Percentiles rank a stretch among this genome's conserved stretches.
Evolutionary conservation across 2,888 invertebrate genomes (phyloP).

Genomic region (Heteromyza rotundicornis): DNA sequence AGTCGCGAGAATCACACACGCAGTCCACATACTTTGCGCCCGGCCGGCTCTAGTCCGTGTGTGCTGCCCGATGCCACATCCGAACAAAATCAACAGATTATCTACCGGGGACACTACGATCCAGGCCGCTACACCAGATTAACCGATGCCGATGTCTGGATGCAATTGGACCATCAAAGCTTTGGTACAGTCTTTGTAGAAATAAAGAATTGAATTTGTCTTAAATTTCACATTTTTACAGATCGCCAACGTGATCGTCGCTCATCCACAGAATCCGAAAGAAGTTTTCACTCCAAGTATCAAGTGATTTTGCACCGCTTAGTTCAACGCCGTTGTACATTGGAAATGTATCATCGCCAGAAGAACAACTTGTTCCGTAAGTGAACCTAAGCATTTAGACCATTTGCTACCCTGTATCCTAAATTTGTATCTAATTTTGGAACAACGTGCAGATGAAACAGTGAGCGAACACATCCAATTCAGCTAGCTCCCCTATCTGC

Average conservation of each 20-base stretch:
- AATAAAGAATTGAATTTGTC: background rate
- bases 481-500: background rate
- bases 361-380: conserved; percentile 84
- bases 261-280: conserved; percentile 81
- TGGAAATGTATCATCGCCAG: conserved; percentile 87
- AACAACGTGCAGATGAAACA: conserved; percentile 37
- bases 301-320: conserved; percentile 87
- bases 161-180: conserved; percentile 63
- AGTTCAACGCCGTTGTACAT: conserved; percentile 87
- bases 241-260: conserved; percentile 63
- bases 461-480: background rate
- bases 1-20: conserved; percentile 74
- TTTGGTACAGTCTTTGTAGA: conserved; percentile 44
- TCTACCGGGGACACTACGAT: conserved; percentile 78
- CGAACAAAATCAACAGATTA: conserved; percentile 65
- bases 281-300: conserved; percentile 83
- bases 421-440: conserved; percentile 47
- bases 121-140: conserved; percentile 78
- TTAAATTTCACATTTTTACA: conserved; percentile 32
- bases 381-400: conserved; percentile 45
- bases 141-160: conserved; percentile 76
- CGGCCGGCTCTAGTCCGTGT: conserved; percentile 72
- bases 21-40: conserved; percentile 73
- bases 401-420: conserved; percentile 31
- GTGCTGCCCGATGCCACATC: conserved; percentile 64